phyloP scores from a whole-genome alignment of 2,797 vertebrate species.

The Yasuhikotakia modesta region DNA sequence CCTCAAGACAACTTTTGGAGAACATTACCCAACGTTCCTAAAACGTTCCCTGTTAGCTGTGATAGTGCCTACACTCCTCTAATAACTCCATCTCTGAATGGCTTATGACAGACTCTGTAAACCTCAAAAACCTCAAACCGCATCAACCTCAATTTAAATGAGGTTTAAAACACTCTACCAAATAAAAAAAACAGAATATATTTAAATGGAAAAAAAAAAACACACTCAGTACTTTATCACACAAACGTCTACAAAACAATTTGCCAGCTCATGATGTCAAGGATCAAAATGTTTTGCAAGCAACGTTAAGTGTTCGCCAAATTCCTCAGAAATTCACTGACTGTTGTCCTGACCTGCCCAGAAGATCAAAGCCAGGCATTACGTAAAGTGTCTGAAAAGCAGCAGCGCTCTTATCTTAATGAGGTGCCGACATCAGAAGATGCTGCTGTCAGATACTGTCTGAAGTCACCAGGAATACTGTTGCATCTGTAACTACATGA shows the following conservation, averaged over 20 bases:
- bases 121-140: too few species aligned
- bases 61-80: too few species aligned
- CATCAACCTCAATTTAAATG: too few species aligned
- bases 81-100: too few species aligned
- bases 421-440: constrained; percentile 22
- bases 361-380: constrained; percentile 46
- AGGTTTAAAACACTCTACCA: not conserved
- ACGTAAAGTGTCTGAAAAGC: constrained; percentile 45
- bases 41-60: too few species aligned
- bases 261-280: constrained; percentile 5
- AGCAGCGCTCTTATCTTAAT: constrained; percentile 40
- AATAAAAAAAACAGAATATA: not conserved
- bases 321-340: constrained; percentile 22
- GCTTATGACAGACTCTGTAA: too few species aligned
- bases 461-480: constrained; percentile 1
- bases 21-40: too few species aligned
- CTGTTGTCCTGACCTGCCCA: constrained; percentile 46
- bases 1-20: too few species aligned
- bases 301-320: constrained; percentile 28
- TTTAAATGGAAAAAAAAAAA: not conserved
- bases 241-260: not conserved
- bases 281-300: not conserved
- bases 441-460: constrained; percentile 18
- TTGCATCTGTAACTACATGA: not conserved
- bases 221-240: not conserved